Percentiles rank a stretch among this genome's conserved stretches.
These are phyloP conservation scores for Hippocampus kuda DNA, from an alignment of 2,797 vertebrate genomes.

Conservation along the genomic window DNA sequence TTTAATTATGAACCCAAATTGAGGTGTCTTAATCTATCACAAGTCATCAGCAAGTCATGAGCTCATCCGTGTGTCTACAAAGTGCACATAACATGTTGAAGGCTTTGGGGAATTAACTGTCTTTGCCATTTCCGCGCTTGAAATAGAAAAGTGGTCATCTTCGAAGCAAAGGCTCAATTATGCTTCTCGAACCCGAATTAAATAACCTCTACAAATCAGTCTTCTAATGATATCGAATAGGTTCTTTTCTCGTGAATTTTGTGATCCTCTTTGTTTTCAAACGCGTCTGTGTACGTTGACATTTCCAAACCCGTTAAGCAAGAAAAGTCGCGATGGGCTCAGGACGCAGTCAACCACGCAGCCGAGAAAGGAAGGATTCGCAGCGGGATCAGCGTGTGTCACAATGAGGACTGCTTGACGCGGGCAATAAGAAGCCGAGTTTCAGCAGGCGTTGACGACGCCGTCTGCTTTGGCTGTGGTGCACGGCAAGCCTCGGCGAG, in stretches of 20 bases:
- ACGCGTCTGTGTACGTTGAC: not conserved
- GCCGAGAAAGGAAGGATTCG: not conserved
- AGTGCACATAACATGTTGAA: constrained; percentile 14
- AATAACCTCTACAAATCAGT: not conserved
- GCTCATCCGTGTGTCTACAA: constrained; percentile 3
- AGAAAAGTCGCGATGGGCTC: not conserved
- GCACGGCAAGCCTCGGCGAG: not conserved
- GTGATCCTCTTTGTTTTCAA: not conserved
- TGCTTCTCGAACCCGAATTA: not conserved
- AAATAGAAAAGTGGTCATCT: not conserved
- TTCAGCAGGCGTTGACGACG: not conserved
- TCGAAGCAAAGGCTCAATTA: not conserved
- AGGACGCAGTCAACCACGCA: not conserved
- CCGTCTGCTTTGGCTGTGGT: not conserved
- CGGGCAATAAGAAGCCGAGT: not conserved
- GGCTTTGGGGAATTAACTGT: constrained; percentile 8
- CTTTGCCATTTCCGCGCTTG: not conserved
- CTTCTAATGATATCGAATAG: not conserved
- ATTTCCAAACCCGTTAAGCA: not conserved
- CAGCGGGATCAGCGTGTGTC: not conserved
- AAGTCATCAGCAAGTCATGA: not conserved
- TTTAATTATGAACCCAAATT: not conserved
- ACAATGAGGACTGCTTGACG: not conserved
- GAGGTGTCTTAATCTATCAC: not conserved
- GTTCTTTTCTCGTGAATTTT: not conserved